Base-by-base conservation (phyloP, 37 sponge, comb jelly and placozoan species). In the Cliona cf. orientalis region DNA sequence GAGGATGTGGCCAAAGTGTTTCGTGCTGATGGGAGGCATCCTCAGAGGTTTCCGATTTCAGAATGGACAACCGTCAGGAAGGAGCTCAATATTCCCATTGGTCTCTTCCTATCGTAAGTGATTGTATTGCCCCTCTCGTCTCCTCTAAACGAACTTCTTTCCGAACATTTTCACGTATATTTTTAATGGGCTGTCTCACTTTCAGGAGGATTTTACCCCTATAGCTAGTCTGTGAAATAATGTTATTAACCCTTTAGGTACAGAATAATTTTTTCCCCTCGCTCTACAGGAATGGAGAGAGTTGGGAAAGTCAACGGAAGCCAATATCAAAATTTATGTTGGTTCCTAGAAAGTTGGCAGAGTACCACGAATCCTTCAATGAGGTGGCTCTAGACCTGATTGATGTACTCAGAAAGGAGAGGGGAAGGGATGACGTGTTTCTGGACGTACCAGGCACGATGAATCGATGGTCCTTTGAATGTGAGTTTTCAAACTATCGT, bases 381-480 rank as follows among this genome's bases (percentile, higher is more conserved):
- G 75, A n/a, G 26, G 63, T 87, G 3, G 45, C 87, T 6, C 6
- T 12, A 6, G 87, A 87, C 21, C 28, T 87, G 1, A 57, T 87
- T 0, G 34, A 75, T 0, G 44, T 46, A 3, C 61, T 87, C 23
- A n/a, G 36, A 39, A 65, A 39, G 22, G 32, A 44, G 43, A 42
- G 61, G 26, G 35, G 58, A 44, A 33, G 3, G 0, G 46, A 58
- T 9, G 19, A 38, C 21, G 14, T 72, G 26, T 29, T 82, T 26
- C 11, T 22, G 28, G 82, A 82, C 59, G 46, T 59, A 6, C 14
- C 49, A 22, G 17, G 14, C 28, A 28, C 56, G n/a, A 25, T 85
- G 42, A 58, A 62, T 35, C 66, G 55, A 26, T 85, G 85, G 85
- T 66, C 85, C 33, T 70, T 85, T 55, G 85, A 85, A 76, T 69